Conservation (phyloP, 2,113 vertebrate genomes). For the Gobiocypris rarus region DNA sequence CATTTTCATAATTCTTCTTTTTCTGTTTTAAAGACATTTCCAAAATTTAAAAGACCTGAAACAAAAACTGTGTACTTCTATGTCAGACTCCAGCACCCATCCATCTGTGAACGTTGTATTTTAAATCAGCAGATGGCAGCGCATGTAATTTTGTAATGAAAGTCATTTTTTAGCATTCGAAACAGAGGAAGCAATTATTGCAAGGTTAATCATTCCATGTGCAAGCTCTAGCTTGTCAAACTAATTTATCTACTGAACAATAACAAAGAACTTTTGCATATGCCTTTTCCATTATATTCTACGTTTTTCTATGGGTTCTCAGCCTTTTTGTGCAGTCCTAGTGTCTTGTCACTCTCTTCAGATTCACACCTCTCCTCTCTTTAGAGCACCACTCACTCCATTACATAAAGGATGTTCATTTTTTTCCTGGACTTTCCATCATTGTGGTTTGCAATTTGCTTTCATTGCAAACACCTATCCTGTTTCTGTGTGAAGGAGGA, state of each 20-base stretch:
- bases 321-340: constrained; percentile 26
- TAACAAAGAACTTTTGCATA: constrained; percentile 11
- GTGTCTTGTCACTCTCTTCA: not conserved
- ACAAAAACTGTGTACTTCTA: not conserved
- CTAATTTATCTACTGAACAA: constrained; percentile 21
- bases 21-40: not conserved
- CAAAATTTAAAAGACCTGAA: not conserved
- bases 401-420: constrained; percentile 66
- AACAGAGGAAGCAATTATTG: constrained; percentile 37
- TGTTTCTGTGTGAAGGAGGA: constrained; percentile 39
- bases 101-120: not conserved
- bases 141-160: constrained; percentile 33
- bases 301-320: not conserved
- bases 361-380: constrained; percentile 45
- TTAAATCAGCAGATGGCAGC: not conserved
- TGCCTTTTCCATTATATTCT: not conserved
- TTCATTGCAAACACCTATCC: not conserved
- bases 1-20: not conserved
- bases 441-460: constrained; percentile 60
- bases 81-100: not conserved
- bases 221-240: constrained; percentile 19
- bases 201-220: constrained; percentile 34
- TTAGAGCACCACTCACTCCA: constrained; percentile 44
- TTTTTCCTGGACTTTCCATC: constrained; percentile 60
- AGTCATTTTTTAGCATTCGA: constrained; percentile 19